Base-by-base conservation (phyloP, 2,797 vertebrate genomes). In the Sphenodon punctatus region DNA sequence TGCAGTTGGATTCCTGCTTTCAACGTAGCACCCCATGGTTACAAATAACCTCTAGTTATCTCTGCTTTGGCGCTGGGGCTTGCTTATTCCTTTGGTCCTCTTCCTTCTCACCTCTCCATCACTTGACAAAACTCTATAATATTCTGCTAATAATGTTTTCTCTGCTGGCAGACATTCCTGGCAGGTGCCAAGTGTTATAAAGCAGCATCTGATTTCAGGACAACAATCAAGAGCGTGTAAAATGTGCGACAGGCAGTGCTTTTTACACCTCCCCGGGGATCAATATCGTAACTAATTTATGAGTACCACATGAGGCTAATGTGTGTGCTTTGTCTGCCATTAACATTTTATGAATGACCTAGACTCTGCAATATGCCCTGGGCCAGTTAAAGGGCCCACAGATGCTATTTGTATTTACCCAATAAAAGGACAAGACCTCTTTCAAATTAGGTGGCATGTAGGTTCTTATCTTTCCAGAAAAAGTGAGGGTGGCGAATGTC, bases 71-170 rank as follows among this genome's bases (percentile, higher is more conserved):
- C n/a, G n/a, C n/a, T n/a, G n/a, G n/a, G n/a, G n/a, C n/a, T n/a
- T n/a, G n/a, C n/a, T n/a, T n/a, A n/a, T n/a, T n/a, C n/a, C n/a
- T n/a, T n/a, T n/a, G n/a, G n/a, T n/a, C n/a, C n/a, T n/a, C n/a
- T 66, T 36, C 3, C 7, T n/a, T 1, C 0, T 32, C 1, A 0
- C 51, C 55, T 19, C 27, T 65, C 1, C 80, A 45, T 38, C 67
- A 36, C 39, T 77, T 12, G 48, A 19, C 36, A 43, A 70, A 76
- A 20, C 14, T 69, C 6, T 51, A 48, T 14, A 63, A 51, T 64
- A 67, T 42, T n/a, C n/a, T n/a, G n/a, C n/a, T n/a, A 41, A n/a
- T 27, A 0, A 49, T 38, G 41, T 5, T 45, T 53, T 25, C 2
- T 1, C 59, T 70, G 19, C 1, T 27, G 58, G 10, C 0, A 1